These are phyloP conservation scores for Acipenser oxyrinchus DNA, from an alignment of 2,797 vertebrate genomes.

Conservation along the genomic window DNA sequence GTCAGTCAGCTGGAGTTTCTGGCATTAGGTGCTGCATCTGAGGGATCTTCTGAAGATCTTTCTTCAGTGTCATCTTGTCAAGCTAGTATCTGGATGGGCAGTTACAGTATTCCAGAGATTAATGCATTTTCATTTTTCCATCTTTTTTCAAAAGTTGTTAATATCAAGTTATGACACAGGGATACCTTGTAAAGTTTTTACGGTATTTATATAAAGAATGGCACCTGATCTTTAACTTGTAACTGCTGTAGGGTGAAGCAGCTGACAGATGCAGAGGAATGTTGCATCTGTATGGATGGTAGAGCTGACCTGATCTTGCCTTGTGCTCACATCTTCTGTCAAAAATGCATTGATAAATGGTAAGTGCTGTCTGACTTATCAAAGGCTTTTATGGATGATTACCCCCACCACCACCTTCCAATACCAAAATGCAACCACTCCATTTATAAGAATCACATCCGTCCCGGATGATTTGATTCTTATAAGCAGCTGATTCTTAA, in stretches of 20 bases:
- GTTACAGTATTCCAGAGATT: slow-evolving; percentile 46
- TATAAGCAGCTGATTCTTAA: too few species aligned
- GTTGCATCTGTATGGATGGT: slow-evolving; percentile 96
- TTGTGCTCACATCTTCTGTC: slow-evolving; percentile 94
- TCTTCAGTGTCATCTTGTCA: slow-evolving; percentile 76
- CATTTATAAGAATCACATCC: too few species aligned
- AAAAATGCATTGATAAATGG: slow-evolving; percentile 98
- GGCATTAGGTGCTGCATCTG: slow-evolving; percentile 47
- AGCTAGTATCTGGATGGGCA: slow-evolving; percentile 96
- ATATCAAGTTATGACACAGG: not conserved
- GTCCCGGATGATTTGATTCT: too few species aligned
- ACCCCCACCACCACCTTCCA: not conserved
- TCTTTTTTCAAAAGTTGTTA: not conserved
- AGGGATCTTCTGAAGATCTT: slow-evolving; percentile 57
- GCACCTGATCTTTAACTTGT: slow-evolving; percentile 19
- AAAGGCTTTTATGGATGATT: too few species aligned
- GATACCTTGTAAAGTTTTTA: not conserved
- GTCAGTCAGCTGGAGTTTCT: slow-evolving; percentile 83
- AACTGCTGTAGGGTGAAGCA: slow-evolving; percentile 77
- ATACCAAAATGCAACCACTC: too few species aligned
- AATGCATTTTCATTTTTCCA: not conserved
- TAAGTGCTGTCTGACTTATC: slow-evolving; percentile 34
- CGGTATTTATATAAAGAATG: slow-evolving; percentile 7
- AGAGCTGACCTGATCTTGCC: slow-evolving; percentile 91
- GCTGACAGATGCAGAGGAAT: slow-evolving; percentile 93